These are phyloP conservation scores for Yoshiicerus persimilis DNA, from an alignment of 1,140 invertebrate genomes.

Conservation along the genomic window DNA sequence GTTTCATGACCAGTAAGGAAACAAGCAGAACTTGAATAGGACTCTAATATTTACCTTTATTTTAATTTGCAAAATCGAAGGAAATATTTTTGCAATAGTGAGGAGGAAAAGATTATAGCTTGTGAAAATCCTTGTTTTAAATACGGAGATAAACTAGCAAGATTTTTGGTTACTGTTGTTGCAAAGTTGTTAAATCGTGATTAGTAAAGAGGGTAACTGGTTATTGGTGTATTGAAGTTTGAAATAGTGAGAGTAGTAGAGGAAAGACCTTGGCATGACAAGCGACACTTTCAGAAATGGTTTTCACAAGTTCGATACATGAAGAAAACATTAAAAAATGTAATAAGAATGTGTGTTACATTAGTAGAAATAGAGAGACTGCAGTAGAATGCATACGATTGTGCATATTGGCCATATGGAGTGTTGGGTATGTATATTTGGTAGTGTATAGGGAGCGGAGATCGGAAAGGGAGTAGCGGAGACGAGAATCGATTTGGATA, in stretches of 20 bases:
- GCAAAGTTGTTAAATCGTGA: neutral
- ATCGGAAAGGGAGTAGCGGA: neutral
- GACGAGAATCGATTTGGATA: neutral
- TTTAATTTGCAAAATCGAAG: too few species aligned
- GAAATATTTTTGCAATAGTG: neutral
- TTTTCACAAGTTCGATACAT: neutral
- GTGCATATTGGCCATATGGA: neutral
- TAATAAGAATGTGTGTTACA: neutral
- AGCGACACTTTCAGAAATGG: neutral
- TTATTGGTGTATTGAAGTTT: neutral
- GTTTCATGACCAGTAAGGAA: too few species aligned
- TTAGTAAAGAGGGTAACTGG: neutral
- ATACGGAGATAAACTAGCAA: too few species aligned
- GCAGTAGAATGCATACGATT: neutral
- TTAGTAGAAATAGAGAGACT: neutral
- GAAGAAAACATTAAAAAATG: neutral
- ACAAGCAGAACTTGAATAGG: too few species aligned
- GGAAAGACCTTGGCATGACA: neutral
- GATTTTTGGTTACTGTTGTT: too few species aligned
- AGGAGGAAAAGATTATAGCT: too few species aligned
- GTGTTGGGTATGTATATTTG: neutral
- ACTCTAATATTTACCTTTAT: too few species aligned
- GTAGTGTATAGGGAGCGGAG: neutral
- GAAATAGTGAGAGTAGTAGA: neutral
- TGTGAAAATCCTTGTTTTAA: too few species aligned